Conservation (phyloP, 2,888 invertebrate species). For the Tenthredo notha region DNA sequence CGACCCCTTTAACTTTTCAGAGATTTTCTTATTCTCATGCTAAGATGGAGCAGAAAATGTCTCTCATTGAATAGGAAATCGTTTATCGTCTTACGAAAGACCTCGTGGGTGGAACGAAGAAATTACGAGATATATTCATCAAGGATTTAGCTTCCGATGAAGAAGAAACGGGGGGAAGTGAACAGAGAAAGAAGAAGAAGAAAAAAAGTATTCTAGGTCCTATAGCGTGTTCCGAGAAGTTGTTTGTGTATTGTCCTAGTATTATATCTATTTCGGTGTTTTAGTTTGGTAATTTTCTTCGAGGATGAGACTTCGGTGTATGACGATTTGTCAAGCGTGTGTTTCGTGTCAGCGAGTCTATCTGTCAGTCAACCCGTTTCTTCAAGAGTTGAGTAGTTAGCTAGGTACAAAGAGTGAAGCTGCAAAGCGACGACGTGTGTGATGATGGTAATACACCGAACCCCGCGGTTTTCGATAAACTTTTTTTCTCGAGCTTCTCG, state of each 20-base stretch:
- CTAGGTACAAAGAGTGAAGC: conserved; percentile 9
- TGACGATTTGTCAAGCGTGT: conserved; percentile 51
- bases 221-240: conserved; percentile 2
- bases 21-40: conserved; percentile 40
- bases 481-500: neutral
- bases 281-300: conserved; percentile 27
- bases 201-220: neutral
- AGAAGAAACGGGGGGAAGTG: neutral
- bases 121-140: neutral
- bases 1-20: conserved; percentile 32
- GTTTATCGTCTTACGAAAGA: conserved; percentile 5
- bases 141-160: neutral
- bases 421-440: neutral
- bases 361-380: conserved; percentile 45
- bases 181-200: neutral
- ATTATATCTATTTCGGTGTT: conserved; percentile 27
- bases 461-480: conserved; percentile 1
- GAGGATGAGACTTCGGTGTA: conserved; percentile 24
- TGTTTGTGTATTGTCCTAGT: neutral
- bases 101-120: neutral
- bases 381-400: conserved; percentile 24
- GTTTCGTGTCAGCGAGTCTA: conserved; percentile 48
- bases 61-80: conserved; percentile 23
- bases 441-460: neutral
- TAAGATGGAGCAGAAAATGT: conserved; percentile 28